Percentiles rank a stretch among this genome's conserved stretches.
These are phyloP conservation scores for Cepaea nemoralis DNA, from an alignment of 1,140 invertebrate genomes.

Conservation along the genomic window DNA sequence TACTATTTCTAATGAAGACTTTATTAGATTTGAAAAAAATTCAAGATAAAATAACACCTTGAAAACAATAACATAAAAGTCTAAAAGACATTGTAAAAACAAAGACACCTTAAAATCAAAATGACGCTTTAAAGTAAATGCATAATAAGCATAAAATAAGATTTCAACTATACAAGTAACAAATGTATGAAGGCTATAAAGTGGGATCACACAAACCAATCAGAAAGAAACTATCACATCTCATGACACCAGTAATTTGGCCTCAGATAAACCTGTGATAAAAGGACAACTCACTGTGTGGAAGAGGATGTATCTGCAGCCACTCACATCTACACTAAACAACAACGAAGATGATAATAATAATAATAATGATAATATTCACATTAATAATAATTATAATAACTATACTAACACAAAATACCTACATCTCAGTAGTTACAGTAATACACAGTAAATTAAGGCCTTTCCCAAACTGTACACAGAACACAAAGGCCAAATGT, in stretches of 20 bases:
- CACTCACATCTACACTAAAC: neutral
- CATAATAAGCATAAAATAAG: too few relatives aligned
- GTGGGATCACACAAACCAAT: neutral
- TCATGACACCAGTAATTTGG: too few relatives aligned
- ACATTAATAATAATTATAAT: neutral
- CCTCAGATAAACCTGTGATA: neutral
- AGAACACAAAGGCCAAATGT: constrained; percentile 8
- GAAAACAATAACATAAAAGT: too few relatives aligned
- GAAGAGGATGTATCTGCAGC: neutral
- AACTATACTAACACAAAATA: neutral
- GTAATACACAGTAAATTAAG: neutral
- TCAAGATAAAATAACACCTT: too few relatives aligned
- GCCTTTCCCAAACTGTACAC: neutral
- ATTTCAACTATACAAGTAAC: too few relatives aligned
- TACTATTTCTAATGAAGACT: too few relatives aligned
- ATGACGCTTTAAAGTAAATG: too few relatives aligned
- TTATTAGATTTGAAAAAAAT: too few relatives aligned
- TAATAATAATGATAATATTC: neutral
- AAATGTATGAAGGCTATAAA: neutral
- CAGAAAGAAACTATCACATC: too few relatives aligned
- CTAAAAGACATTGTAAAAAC: too few relatives aligned
- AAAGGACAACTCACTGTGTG: neutral
- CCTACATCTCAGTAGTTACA: neutral
- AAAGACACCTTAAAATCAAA: too few relatives aligned
- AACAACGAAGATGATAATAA: neutral